Percentiles rank a stretch among this genome's conserved stretches.
These are phyloP conservation scores for Protobothrops mucrosquamatus DNA, from an alignment of 2,113 vertebrate species.

Conservation along the genomic window DNA sequence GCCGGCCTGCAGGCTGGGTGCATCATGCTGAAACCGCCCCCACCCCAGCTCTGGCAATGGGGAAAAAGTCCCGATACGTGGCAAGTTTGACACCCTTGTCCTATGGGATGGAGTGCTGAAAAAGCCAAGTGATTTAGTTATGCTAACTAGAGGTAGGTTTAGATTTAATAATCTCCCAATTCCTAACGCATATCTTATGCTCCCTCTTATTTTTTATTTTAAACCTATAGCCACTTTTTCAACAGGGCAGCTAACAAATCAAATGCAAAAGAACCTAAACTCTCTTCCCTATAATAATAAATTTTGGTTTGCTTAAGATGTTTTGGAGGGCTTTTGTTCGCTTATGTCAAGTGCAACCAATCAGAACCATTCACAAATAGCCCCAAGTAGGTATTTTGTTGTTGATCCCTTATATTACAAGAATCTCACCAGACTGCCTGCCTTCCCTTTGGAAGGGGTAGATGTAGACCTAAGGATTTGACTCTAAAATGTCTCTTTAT, in stretches of 20 bases:
- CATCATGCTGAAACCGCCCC: too few relatives aligned
- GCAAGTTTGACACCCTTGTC: neutral
- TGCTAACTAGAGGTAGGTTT: neutral
- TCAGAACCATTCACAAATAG: neutral
- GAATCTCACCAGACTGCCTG: neutral
- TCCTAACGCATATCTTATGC: neutral
- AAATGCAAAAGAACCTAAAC: neutral
- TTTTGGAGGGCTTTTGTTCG: neutral
- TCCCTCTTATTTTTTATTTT: neutral
- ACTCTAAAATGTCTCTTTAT: neutral
- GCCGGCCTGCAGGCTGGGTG: too few relatives aligned
- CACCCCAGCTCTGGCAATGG: too few relatives aligned
- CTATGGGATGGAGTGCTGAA: neutral
- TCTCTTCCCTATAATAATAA: neutral
- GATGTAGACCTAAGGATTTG: neutral
- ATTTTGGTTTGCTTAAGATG: neutral
- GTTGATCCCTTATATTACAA: neutral
- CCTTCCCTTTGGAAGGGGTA: neutral
- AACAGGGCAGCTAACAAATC: neutral
- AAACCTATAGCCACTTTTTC: neutral
- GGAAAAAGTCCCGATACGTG: too few relatives aligned
- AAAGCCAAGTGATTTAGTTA: neutral
- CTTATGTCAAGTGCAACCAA: neutral
- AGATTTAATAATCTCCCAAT: neutral
- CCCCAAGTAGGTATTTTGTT: neutral